Percentiles rank a stretch among this genome's conserved stretches.
Conservation (phyloP, 1,140 invertebrate species). For the Atta colombica region DNA sequence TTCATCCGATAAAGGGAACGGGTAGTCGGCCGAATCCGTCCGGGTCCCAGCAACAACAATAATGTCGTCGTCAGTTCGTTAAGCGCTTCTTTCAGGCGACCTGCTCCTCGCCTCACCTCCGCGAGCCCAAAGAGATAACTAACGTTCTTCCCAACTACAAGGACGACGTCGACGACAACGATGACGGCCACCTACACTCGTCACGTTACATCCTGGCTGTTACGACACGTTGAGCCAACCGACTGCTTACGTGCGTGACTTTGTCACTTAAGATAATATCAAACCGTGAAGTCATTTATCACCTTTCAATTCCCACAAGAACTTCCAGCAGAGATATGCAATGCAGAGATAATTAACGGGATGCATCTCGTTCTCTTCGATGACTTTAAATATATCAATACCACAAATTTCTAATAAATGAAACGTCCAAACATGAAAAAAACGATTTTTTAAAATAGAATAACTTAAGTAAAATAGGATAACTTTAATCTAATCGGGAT, state of each 20-base stretch:
- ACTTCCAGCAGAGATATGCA: constrained; percentile 15
- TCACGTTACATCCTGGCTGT: constrained; percentile 54
- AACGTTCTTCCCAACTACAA: constrained; percentile 38
- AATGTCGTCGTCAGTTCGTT: constrained; percentile 82
- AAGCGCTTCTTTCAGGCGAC: constrained; percentile 79
- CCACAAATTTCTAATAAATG: neutral
- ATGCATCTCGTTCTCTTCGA: neutral
- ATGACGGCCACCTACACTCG: constrained; percentile 58
- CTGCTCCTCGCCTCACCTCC: constrained; percentile 63
- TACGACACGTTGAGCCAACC: constrained; percentile 70
- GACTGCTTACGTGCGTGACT: constrained; percentile 72
- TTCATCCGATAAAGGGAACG: constrained; percentile 82
- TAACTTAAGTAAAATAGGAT: too few relatives aligned
- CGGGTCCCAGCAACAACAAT: constrained; percentile 79
- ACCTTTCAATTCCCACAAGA: constrained; percentile 62
- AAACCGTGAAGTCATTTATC: constrained; percentile 69
- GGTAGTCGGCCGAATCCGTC: constrained; percentile 75
- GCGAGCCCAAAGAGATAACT: constrained; percentile 71
- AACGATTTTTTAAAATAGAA: too few relatives aligned
- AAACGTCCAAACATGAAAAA: neutral
- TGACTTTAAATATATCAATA: constrained; percentile 6
- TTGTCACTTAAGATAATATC: constrained; percentile 80
- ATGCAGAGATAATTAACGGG: neutral
- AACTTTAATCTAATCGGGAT: too few relatives aligned
- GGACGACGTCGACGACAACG: constrained; percentile 2